Conservation (phyloP, 2,113 vertebrate genomes). For the Daphoenositta chrysoptera region DNA sequence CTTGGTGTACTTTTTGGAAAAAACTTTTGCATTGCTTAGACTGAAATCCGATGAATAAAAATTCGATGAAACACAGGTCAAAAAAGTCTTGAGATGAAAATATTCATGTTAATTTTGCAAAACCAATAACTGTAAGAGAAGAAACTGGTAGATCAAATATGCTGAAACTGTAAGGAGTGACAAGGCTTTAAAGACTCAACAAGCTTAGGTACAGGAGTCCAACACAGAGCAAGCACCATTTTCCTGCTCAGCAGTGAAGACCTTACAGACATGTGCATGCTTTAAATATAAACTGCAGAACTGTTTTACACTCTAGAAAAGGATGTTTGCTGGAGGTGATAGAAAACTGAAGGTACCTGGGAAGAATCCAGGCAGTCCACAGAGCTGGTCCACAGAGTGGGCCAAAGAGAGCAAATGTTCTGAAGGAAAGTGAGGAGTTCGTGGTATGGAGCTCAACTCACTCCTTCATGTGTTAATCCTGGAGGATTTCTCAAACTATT, state of each 20-base stretch:
- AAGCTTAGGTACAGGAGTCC: neutral
- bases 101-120: neutral
- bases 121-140: neutral
- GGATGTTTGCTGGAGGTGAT: neutral
- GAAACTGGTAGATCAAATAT: neutral
- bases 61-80: neutral
- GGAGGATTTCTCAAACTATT: neutral
- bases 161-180: neutral
- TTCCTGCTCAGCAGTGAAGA: neutral
- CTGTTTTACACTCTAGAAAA: neutral
- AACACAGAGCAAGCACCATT: neutral
- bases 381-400: accelerated
- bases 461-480: neutral
- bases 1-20: neutral
- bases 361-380: neutral
- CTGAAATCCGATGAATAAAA: neutral
- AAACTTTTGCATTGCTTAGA: neutral
- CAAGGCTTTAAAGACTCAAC: neutral
- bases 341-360: neutral
- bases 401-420: neutral
- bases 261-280: neutral
- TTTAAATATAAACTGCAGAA: neutral
- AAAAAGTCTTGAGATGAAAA: neutral
- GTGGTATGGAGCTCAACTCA: neutral
- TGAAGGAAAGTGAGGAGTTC: neutral